phyloP scores from a whole-genome alignment of 2,888 invertebrate species.

The Muschampia plurimacula region DNA sequence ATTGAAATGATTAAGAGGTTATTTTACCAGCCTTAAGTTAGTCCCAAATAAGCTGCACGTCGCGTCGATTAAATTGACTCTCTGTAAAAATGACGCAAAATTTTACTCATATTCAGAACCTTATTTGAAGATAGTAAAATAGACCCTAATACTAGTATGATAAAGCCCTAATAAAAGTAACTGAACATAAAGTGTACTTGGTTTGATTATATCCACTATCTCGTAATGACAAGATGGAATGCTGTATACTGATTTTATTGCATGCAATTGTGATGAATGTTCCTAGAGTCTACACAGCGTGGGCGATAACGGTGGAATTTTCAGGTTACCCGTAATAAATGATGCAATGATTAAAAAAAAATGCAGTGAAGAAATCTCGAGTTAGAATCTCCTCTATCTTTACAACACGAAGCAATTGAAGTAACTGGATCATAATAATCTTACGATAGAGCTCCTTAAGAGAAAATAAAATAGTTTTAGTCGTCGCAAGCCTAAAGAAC shows the following conservation, averaged over 20 bases:
- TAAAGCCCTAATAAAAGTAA: neutral
- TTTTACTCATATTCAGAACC: no score
- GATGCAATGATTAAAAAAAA: slow-evolving; percentile 4
- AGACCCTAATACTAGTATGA: neutral
- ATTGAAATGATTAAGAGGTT: no score
- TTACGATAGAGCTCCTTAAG: no score
- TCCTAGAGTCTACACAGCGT: slow-evolving; percentile 14
- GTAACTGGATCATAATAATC: neutral
- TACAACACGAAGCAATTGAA: neutral
- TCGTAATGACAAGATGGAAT: slow-evolving; percentile 27
- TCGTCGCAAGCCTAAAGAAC: no score
- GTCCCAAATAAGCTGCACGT: no score
- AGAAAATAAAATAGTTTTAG: neutral
- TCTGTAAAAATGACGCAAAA: no score
- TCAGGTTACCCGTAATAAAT: slow-evolving; percentile 20
- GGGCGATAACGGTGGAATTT: slow-evolving; percentile 32
- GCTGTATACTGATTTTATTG: slow-evolving; percentile 33
- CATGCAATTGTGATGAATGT: slow-evolving; percentile 25
- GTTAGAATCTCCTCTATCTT: neutral
- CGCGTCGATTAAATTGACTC: no score
- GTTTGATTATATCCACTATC: slow-evolving; percentile 9
- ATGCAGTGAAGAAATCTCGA: neutral
- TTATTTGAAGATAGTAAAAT: no score
- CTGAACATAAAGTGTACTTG: neutral
- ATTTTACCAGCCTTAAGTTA: no score